Evolutionary conservation across 1,140 invertebrate species (phyloP).

Genomic region (Hypsibius dujardini): DNA sequence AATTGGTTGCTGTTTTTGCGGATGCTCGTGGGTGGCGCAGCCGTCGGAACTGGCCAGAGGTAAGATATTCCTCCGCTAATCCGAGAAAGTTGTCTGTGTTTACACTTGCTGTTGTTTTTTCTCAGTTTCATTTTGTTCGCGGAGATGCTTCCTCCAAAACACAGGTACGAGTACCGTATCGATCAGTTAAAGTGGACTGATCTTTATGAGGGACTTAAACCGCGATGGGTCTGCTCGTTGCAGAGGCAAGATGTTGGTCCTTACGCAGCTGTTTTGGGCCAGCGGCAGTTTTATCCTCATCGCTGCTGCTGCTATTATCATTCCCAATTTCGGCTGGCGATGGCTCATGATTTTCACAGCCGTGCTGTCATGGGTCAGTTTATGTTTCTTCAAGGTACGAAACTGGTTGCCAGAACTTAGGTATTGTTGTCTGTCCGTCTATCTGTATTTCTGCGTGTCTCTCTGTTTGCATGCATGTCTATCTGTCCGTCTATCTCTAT

Average conservation of each 20-base stretch:
- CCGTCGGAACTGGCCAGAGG: conserved; percentile 89
- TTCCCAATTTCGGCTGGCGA: conserved; percentile 75
- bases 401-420: neutral
- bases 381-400: neutral
- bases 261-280: conserved; percentile 81
- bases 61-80: conserved; percentile 41
- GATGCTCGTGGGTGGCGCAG: conserved; percentile 80
- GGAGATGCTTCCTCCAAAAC: conserved; percentile 82
- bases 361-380: conserved; percentile 44
- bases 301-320: conserved; percentile 65
- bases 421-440: too few species aligned
- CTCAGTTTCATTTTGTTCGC: conserved; percentile 81
- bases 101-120: conserved; percentile 23
- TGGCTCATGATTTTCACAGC: conserved; percentile 74
- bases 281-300: conserved; percentile 80
- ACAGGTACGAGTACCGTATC: conserved; percentile 31
- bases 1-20: conserved; percentile 71
- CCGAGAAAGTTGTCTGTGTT: neutral
- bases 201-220: too few species aligned
- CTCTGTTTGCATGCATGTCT: too few species aligned
- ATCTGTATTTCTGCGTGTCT: too few species aligned
- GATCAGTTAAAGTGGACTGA: too few species aligned
- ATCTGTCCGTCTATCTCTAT: too few species aligned
- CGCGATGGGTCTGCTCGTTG: too few species aligned
- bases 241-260: conserved; percentile 73